Evolutionary conservation across 2,113 vertebrate genomes (phyloP).

Genomic region (Prionailurus bengalensis): DNA sequence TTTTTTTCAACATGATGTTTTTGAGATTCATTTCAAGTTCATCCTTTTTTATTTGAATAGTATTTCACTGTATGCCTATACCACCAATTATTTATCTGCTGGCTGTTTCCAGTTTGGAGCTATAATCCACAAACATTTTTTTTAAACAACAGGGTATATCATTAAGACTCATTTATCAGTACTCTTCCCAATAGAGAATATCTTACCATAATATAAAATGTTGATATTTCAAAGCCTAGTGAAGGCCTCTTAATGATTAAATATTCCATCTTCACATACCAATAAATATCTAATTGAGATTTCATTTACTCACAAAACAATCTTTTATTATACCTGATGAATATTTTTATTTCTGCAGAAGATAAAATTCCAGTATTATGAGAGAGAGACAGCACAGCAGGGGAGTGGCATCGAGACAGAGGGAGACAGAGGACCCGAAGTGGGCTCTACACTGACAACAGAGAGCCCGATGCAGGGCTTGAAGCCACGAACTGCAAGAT

Average conservation of each 20-base stretch:
- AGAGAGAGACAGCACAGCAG: no score
- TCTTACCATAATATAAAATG: background rate
- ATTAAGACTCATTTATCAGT: background rate
- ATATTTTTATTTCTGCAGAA: constrained; percentile 9
- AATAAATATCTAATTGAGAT: background rate
- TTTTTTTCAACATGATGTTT: constrained; percentile 22
- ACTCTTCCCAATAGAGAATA: background rate
- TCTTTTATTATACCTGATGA: background rate
- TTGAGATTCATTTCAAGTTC: background rate
- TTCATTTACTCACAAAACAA: background rate
- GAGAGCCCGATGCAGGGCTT: no score
- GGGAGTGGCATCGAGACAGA: no score
- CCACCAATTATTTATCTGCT: background rate
- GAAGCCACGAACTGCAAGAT: no score
- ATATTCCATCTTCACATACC: background rate
- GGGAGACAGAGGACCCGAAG: no score
- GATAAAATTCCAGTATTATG: background rate
- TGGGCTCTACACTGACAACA: no score
- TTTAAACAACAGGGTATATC: background rate
- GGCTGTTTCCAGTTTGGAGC: background rate
- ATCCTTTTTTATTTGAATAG: background rate
- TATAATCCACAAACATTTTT: background rate
- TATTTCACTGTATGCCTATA: background rate
- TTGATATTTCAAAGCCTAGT: background rate
- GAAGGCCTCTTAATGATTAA: background rate